A percentile compares a stretch with the other conserved stretches of the same genome.
These are phyloP conservation scores for Reticulitermes speratus DNA, from an alignment of 1,140 invertebrate genomes.

Conservation along the genomic window DNA sequence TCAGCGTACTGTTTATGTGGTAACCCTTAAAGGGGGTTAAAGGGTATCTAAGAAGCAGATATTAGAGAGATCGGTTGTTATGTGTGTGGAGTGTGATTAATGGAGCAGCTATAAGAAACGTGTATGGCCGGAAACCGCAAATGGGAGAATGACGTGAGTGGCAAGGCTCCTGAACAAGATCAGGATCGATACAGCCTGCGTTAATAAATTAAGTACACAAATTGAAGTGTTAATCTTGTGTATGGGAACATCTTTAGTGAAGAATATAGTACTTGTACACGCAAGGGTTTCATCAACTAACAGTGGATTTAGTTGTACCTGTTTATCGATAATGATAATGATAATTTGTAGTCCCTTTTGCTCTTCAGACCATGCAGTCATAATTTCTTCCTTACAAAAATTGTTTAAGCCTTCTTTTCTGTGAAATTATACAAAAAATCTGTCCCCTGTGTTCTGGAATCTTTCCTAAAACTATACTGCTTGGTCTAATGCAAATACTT, in stretches of 20 bases:
- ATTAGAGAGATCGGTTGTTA: background rate
- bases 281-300: background rate
- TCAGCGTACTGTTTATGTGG: background rate
- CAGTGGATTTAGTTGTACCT: background rate
- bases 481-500: background rate
- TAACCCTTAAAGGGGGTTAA: background rate
- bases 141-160: slow-evolving; percentile 7
- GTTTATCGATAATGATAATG: background rate
- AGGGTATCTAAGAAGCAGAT: slow-evolving; percentile 6
- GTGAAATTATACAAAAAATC: background rate
- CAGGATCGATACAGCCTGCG: background rate
- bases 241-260: background rate
- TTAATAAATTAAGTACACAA: background rate
- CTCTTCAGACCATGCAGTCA: background rate
- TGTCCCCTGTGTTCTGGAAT: background rate
- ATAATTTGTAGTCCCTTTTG: background rate
- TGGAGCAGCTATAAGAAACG: background rate
- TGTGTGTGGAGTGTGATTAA: slow-evolving; percentile 18
- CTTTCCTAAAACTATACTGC: background rate
- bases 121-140: background rate
- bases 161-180: background rate
- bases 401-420: background rate
- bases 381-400: background rate
- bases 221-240: background rate
- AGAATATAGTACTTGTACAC: background rate